Conservation (phyloP, 92 coral and sea anemone genomes). For the Bergia sp. region DNA sequence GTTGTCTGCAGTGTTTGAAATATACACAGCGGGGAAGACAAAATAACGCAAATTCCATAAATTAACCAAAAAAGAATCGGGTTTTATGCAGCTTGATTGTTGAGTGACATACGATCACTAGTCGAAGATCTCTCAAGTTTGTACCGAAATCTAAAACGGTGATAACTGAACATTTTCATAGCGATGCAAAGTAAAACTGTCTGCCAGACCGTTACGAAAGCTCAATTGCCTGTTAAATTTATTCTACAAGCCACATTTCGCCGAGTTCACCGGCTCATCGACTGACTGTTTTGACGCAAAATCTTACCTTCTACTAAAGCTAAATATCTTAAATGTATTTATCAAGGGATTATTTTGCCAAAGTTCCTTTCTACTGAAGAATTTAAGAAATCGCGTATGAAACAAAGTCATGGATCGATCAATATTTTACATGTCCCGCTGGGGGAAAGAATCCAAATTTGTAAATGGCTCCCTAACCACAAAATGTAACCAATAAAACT, state of each 20-base stretch:
- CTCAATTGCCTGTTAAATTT: constrained; percentile 43
- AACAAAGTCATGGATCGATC: constrained; percentile 24
- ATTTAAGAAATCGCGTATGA: background rate
- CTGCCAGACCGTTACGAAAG: constrained; percentile 24
- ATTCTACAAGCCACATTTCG: constrained; percentile 19
- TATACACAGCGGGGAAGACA: background rate
- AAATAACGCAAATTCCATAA: background rate
- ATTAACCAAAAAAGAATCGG: background rate
- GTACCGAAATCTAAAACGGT: background rate
- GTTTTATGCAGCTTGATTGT: constrained; percentile 13
- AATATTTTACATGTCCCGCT: constrained; percentile 43
- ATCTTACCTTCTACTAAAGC: background rate
- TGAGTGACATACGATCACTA: background rate
- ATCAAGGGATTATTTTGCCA: background rate
- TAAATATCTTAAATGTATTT: background rate
- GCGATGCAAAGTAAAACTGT: background rate
- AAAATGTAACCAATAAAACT: constrained; percentile 16
- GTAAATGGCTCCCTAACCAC: constrained; percentile 31
- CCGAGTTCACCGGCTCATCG: background rate
- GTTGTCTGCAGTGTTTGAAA: background rate
- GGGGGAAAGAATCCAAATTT: constrained; percentile 28
- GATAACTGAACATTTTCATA: background rate
- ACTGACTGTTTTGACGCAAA: background rate
- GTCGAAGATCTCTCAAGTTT: background rate
- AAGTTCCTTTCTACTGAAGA: background rate